A percentile compares a stretch with the other conserved stretches of the same genome.
These are phyloP conservation scores for Drosophila mulleri DNA, from an alignment of 2,888 invertebrate genomes.

Conservation along the genomic window DNA sequence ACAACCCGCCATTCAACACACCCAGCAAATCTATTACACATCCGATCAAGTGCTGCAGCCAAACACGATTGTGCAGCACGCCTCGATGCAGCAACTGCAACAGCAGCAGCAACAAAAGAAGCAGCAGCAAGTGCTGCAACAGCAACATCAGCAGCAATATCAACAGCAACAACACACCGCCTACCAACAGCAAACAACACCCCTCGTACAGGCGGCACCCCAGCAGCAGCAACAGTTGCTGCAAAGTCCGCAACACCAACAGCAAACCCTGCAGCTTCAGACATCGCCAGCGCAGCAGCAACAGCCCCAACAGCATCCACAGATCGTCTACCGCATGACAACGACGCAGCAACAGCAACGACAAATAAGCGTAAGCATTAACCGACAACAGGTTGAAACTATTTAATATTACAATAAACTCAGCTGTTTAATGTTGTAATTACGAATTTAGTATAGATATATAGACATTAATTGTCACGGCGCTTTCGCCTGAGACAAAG, in stretches of 20 bases:
- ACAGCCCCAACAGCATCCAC: slow-evolving; percentile 69
- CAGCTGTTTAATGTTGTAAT: no score
- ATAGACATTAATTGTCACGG: not conserved
- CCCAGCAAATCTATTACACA: slow-evolving; percentile 81
- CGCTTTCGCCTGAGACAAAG: not conserved
- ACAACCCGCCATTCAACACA: slow-evolving; percentile 69
- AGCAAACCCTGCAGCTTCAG: slow-evolving; percentile 74
- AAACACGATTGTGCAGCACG: slow-evolving; percentile 78
- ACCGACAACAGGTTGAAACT: not conserved
- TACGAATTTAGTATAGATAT: not conserved
- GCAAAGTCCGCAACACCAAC: slow-evolving; percentile 65
- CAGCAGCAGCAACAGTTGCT: slow-evolving; percentile 74
- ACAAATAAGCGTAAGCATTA: slow-evolving; percentile 61
- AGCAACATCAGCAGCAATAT: slow-evolving; percentile 66
- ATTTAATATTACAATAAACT: no score
- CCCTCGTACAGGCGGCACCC: slow-evolving; percentile 66
- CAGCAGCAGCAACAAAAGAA: slow-evolving; percentile 51
- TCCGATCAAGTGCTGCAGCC: slow-evolving; percentile 81
- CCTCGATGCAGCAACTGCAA: slow-evolving; percentile 69
- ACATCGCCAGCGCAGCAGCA: slow-evolving; percentile 63
- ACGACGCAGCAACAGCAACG: slow-evolving; percentile 71
- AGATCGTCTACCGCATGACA: slow-evolving; percentile 77
- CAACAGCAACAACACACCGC: slow-evolving; percentile 62
- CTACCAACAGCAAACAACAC: slow-evolving; percentile 62
- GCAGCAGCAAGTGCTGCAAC: slow-evolving; percentile 65